These are phyloP conservation scores for Amphibalanus amphitrite DNA, from an alignment of 1,140 invertebrate genomes.

Conservation along the genomic window DNA sequence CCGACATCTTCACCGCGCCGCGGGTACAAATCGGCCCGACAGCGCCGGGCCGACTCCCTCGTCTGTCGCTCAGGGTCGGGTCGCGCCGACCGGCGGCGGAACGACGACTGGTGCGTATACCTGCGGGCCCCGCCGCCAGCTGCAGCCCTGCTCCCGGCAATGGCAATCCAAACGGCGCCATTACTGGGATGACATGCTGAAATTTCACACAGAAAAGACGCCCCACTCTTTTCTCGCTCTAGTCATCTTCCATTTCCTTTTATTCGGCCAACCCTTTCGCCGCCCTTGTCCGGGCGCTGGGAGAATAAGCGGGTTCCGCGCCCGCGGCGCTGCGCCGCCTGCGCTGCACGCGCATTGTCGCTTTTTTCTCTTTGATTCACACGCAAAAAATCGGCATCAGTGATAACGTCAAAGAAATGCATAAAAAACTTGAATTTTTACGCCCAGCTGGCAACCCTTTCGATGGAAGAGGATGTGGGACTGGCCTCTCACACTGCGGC, in stretches of 20 bases:
- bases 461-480: neutral
- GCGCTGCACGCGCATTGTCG: neutral
- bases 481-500: neutral
- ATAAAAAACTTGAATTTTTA: neutral
- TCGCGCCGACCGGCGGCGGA: too few species aligned
- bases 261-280: neutral
- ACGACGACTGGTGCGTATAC: neutral
- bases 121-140: neutral
- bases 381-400: constrained; percentile 1
- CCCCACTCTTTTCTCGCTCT: neutral
- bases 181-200: neutral
- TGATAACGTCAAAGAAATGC: constrained; percentile 1
- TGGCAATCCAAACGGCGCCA: neutral
- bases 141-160: neutral
- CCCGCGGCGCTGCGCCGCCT: too few species aligned
- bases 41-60: too few species aligned
- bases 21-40: too few species aligned
- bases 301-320: neutral
- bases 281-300: neutral
- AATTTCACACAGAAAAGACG: neutral
- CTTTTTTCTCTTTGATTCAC: neutral
- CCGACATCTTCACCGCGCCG: too few species aligned
- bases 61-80: too few species aligned
- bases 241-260: neutral
- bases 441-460: constrained; percentile 1